These are phyloP conservation scores for Tridacna gigas DNA, from an alignment of 2,888 invertebrate genomes.

Conservation along the genomic window DNA sequence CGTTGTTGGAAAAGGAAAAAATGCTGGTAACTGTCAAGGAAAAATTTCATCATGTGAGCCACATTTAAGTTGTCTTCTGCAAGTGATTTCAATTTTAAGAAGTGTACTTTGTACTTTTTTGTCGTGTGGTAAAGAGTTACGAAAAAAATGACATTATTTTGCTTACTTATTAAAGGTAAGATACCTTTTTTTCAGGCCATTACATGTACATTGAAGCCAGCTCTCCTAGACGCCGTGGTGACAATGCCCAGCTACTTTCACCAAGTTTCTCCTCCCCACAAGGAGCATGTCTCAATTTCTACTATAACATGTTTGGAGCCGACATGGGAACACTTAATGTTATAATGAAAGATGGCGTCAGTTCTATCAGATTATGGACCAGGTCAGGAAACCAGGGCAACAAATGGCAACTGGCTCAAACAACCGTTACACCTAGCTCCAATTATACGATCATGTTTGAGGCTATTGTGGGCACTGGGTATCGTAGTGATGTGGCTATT, in stretches of 20 bases:
- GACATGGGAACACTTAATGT: slow-evolving; percentile 77
- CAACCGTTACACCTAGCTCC: slow-evolving; percentile 55
- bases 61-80: too few species aligned
- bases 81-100: too few species aligned
- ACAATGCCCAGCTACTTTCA: slow-evolving; percentile 85
- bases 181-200: slow-evolving; percentile 66
- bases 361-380: slow-evolving; percentile 61
- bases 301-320: slow-evolving; percentile 80
- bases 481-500: slow-evolving; percentile 78
- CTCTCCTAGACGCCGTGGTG: slow-evolving; percentile 87
- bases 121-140: too few species aligned
- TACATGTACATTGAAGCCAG: slow-evolving; percentile 84
- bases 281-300: slow-evolving; percentile 80
- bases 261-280: slow-evolving; percentile 62
- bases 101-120: too few species aligned
- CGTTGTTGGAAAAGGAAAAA: too few species aligned
- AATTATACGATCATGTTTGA: slow-evolving; percentile 78
- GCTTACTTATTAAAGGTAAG: too few species aligned
- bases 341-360: slow-evolving; percentile 55
- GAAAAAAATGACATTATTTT: too few species aligned
- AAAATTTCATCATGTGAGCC: too few species aligned
- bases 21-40: too few species aligned
- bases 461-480: slow-evolving; percentile 74
- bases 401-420: slow-evolving; percentile 74
- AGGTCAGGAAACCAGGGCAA: slow-evolving; percentile 69